A percentile compares a stretch with the other conserved stretches of the same genome.
These are phyloP conservation scores for Eudemis profundana DNA, from an alignment of 2,888 invertebrate species.

Conservation along the genomic window DNA sequence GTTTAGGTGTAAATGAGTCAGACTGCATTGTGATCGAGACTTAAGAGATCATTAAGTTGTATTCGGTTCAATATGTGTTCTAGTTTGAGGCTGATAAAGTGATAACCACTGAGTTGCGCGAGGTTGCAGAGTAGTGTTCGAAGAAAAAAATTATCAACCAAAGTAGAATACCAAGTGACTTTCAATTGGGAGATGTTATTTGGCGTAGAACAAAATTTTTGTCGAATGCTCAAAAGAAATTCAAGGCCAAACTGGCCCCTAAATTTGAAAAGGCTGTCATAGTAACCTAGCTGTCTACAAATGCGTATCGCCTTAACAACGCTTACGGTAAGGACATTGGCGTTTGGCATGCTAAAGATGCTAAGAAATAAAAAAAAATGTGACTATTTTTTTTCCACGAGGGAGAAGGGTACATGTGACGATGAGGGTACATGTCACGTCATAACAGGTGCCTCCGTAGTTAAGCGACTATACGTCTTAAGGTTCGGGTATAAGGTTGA, in stretches of 20 bases:
- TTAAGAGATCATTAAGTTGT: neutral
- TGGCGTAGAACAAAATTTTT: slow-evolving; percentile 46
- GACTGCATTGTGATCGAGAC: neutral
- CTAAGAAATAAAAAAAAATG: slow-evolving; percentile 4
- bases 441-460: too few species aligned
- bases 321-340: slow-evolving; percentile 39
- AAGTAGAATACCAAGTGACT: neutral
- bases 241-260: slow-evolving; percentile 40
- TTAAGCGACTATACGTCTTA: too few species aligned
- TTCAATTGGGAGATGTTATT: slow-evolving; percentile 25
- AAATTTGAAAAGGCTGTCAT: slow-evolving; percentile 41
- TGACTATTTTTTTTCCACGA: neutral
- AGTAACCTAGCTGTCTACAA: slow-evolving; percentile 22
- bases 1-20: slow-evolving; percentile 5
- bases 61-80: too few species aligned
- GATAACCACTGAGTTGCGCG: too few species aligned
- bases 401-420: slow-evolving; percentile 11
- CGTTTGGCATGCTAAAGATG: slow-evolving; percentile 22
- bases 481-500: too few species aligned
- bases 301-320: slow-evolving; percentile 38
- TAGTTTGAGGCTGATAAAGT: too few species aligned
- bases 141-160: too few species aligned
- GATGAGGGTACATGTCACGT: too few species aligned
- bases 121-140: too few species aligned
- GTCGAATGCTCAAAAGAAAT: slow-evolving; percentile 40